Conservation (phyloP, 2,888 invertebrate species). For the Drosophila antonietae region DNA sequence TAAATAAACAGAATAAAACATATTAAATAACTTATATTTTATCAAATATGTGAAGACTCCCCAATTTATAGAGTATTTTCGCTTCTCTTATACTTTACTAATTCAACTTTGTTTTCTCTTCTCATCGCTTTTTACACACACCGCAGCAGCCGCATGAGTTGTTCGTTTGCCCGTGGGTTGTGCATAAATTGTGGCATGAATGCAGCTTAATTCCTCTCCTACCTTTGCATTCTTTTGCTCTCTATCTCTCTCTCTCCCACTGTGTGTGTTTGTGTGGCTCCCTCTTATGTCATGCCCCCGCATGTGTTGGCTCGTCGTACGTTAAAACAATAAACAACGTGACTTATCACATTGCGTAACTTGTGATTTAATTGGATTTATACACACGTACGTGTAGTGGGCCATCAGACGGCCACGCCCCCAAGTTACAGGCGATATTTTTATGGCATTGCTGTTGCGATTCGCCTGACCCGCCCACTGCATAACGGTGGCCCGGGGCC, state of each 20-base stretch:
- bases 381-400: conserved; percentile 42
- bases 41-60: background rate
- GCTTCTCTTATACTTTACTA: background rate
- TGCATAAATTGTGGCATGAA: conserved; percentile 70
- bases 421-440: conserved; percentile 25
- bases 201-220: conserved; percentile 24
- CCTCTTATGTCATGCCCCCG: conserved; percentile 4
- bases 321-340: conserved; percentile 78
- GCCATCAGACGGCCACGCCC: conserved; percentile 23
- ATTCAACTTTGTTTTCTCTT: conserved; percentile 4
- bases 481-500: conserved; percentile 26
- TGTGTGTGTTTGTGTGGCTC: background rate
- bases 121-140: conserved; percentile 36
- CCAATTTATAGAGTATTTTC: background rate
- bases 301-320: conserved; percentile 26
- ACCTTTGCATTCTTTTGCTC: background rate
- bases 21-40: too few relatives aligned
- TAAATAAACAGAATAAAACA: too few relatives aligned
- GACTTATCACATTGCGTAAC: conserved; percentile 81
- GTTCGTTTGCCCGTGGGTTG: conserved; percentile 62
- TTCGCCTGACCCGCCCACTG: conserved; percentile 29
- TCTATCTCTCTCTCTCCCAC: background rate
- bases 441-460: conserved; percentile 45
- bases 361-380: conserved; percentile 81
- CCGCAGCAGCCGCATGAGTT: conserved; percentile 60